Base-by-base conservation (phyloP, 2,888 invertebrate genomes). In the Notocelia uddmanniana region DNA sequence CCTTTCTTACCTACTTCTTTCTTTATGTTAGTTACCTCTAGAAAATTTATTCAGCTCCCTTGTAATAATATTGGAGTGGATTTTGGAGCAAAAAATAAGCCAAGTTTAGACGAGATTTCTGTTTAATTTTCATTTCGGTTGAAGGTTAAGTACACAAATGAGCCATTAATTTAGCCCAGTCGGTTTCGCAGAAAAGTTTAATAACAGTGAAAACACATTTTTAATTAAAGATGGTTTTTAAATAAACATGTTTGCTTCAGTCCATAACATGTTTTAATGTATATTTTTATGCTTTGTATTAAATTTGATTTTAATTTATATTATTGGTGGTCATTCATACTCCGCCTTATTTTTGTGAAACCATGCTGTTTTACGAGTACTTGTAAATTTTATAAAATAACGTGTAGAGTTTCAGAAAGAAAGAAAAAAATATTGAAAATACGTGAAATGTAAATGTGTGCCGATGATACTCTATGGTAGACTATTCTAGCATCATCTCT, bases 21-120 rank as follows among this genome's bases (percentile, higher is more conserved):
- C 82, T 83, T 86, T 82, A 84, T 81, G 81, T 82, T 82, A 85
- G 84, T 84, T 85, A 85, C 83, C 81, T 82, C 80, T 76, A 82
- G 80, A 77, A 86, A 86, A 86, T 86, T 85, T 85, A 86, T 85
- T 73, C 70, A 69, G 73, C 73, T 74, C 34, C 67, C 73, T 63
- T 66, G 60, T 62, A 70, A 74, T 69, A 68, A 74, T 58, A 69
- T 73, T 73, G 69, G 67, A 68, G 74, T 73, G 57, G 73, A 70
- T 69, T 68, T 74, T 73, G 31, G 26, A 54, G 59, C 19, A 54
- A 69, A 66, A 31, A 73, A 73, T 54, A 59, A 41, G 60, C 52
- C 54, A 54, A 69, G 54, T 70, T 64, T 59, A 52, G 57, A 66
- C 58, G 76, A 76, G 70, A 75, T 73, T 78, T 73, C 76, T 79